A percentile compares a stretch with the other conserved stretches of the same genome.
phyloP scores from a whole-genome alignment of 2,797 vertebrate genomes.

The Sylvia borin region DNA sequence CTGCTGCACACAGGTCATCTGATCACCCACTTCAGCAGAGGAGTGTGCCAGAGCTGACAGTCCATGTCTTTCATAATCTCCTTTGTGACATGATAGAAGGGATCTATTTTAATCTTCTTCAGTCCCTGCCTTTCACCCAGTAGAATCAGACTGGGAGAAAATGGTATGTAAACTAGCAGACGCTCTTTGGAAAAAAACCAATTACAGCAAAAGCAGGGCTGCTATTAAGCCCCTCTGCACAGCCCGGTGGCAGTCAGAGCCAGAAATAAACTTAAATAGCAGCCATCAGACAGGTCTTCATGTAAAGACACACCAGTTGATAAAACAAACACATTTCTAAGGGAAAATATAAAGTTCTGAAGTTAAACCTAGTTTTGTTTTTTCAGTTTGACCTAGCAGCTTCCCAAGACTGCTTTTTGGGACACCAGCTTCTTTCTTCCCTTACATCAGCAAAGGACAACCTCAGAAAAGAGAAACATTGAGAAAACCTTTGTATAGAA shows the following conservation, averaged over 20 bases:
- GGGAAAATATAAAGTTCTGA: neutral
- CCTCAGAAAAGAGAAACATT: neutral
- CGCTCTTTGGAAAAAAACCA: neutral
- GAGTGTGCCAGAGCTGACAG: neutral
- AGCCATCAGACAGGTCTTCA: neutral
- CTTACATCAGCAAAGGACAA: neutral
- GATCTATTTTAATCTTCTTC: neutral
- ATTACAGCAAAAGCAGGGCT: neutral
- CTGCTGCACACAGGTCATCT: neutral
- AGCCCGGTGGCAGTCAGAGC: neutral
- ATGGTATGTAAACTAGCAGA: neutral
- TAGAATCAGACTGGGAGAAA: neutral
- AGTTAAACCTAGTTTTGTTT: neutral
- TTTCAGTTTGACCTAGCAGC: neutral
- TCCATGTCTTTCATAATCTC: neutral
- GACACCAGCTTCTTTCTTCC: neutral
- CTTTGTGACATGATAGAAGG: neutral
- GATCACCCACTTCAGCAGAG: neutral
- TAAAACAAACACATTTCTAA: neutral
- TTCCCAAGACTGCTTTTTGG: neutral
- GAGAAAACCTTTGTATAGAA: neutral
- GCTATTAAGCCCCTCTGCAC: neutral
- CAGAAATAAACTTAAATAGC: neutral
- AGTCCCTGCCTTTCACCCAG: neutral
- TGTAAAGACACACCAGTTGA: neutral